Evolutionary conservation across 2,113 vertebrate species (phyloP).

Genomic region (Daubentonia madagascariensis): DNA sequence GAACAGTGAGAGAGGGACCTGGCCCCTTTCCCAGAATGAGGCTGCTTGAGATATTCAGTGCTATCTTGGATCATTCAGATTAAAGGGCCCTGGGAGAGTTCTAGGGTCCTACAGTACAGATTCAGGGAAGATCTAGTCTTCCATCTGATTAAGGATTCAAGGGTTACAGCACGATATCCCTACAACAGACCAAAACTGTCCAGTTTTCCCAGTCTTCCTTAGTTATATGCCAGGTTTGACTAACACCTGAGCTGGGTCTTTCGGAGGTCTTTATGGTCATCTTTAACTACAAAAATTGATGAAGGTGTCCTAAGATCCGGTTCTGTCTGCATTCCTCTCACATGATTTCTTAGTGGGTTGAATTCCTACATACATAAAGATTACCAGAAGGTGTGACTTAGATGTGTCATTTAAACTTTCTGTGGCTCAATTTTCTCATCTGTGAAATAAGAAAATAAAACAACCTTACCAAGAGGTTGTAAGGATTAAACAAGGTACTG

Average conservation of each 20-base stretch:
- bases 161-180: not conserved
- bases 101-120: not conserved
- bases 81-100: not conserved
- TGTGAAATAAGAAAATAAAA: not conserved
- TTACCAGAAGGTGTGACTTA: not conserved
- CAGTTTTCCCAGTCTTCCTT: not conserved
- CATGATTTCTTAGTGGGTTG: not conserved
- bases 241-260: not conserved
- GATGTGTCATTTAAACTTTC: not conserved
- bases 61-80: not conserved
- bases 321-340: not conserved
- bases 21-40: not conserved
- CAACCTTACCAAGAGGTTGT: not conserved
- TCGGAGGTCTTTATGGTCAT: not conserved
- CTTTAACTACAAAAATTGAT: not conserved
- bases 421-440: conserved; percentile 14
- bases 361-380: not conserved
- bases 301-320: not conserved
- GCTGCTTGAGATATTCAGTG: not conserved
- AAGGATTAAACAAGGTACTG: not conserved
- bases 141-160: not conserved
- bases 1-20: not conserved
- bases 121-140: not conserved
- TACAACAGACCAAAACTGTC: not conserved
- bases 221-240: not conserved